These are phyloP conservation scores for Botia almorhae DNA, from an alignment of 2,797 vertebrate genomes.

Conservation along the genomic window DNA sequence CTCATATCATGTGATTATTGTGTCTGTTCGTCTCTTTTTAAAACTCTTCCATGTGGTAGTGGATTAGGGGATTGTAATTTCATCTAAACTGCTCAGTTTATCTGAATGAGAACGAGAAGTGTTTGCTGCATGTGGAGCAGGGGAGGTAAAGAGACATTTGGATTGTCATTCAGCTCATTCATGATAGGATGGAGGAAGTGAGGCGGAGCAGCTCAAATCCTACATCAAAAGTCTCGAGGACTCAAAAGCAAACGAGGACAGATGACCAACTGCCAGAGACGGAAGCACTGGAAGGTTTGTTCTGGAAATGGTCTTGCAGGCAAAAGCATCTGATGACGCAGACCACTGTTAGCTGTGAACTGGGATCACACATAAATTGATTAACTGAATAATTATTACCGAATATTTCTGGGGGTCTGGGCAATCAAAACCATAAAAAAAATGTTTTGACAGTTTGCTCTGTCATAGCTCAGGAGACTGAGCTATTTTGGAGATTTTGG, in stretches of 20 bases:
- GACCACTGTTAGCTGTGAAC: slow-evolving; percentile 5
- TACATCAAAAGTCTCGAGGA: slow-evolving; percentile 42
- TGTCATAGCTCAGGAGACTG: background rate
- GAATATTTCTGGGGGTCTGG: slow-evolving; percentile 2
- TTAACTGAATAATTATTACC: background rate
- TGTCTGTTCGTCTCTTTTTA: slow-evolving; percentile 24
- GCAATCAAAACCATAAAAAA: background rate
- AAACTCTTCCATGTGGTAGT: slow-evolving; percentile 47
- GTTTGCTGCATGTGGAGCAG: slow-evolving; percentile 35
- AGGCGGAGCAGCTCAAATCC: slow-evolving; percentile 28
- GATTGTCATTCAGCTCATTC: slow-evolving; percentile 3
- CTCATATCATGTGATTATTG: slow-evolving; percentile 32
- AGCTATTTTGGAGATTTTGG: too few species aligned
- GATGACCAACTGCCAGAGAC: background rate
- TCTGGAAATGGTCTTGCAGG: slow-evolving; percentile 5
- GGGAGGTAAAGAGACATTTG: slow-evolving; percentile 33
- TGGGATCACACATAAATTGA: slow-evolving; percentile 9
- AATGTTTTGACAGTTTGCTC: too few species aligned
- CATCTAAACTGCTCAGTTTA: slow-evolving; percentile 46
- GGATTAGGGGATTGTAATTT: slow-evolving; percentile 60
- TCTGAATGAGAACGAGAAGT: slow-evolving; percentile 20
- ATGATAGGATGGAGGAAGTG: slow-evolving; percentile 40
- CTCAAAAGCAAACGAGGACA: slow-evolving; percentile 23
- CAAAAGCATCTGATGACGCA: slow-evolving; percentile 8
- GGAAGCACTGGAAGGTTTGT: background rate